These are phyloP conservation scores for Cryptocephalus moraei DNA, from an alignment of 2,888 invertebrate genomes.

Conservation along the genomic window DNA sequence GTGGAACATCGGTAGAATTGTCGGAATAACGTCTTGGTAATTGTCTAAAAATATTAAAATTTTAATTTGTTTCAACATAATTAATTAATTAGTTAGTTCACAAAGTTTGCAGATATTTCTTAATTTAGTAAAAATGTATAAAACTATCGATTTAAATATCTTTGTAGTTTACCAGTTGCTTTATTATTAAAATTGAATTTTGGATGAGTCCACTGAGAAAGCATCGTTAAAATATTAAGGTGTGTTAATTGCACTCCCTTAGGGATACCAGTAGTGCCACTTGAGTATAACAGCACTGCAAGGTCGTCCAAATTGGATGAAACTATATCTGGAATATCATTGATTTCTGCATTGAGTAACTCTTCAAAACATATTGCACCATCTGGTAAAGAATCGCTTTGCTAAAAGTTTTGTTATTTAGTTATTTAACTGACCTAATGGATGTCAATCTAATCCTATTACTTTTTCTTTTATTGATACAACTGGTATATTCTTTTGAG, in stretches of 20 bases:
- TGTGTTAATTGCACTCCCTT: constrained; percentile 65
- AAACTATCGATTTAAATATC: constrained; percentile 23
- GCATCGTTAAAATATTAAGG: constrained; percentile 21
- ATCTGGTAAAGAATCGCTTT: no score
- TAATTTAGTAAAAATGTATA: constrained; percentile 16
- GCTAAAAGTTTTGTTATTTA: no score
- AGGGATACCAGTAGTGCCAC: constrained; percentile 75
- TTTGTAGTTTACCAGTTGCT: constrained; percentile 8
- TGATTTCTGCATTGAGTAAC: no score
- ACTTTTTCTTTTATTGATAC: no score
- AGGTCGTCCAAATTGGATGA: constrained; percentile 36
- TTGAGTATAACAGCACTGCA: constrained; percentile 69
- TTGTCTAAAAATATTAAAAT: no score
- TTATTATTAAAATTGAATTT: constrained; percentile 7
- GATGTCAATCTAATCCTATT: no score
- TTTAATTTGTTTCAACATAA: no score
- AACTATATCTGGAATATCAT: no score
- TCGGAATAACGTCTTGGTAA: constrained; percentile 46
- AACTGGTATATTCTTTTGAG: constrained; percentile 30
- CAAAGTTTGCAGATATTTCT: constrained; percentile 37
- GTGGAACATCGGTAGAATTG: constrained; percentile 72
- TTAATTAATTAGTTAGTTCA: no score
- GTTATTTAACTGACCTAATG: constrained; percentile 23
- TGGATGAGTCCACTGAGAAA: constrained; percentile 14
- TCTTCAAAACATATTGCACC: no score